Evolutionary conservation across 1,140 invertebrate species (phyloP), one percentile per base, ranked within the genome.

Genomic region (Drosophila setifemur): DNA sequence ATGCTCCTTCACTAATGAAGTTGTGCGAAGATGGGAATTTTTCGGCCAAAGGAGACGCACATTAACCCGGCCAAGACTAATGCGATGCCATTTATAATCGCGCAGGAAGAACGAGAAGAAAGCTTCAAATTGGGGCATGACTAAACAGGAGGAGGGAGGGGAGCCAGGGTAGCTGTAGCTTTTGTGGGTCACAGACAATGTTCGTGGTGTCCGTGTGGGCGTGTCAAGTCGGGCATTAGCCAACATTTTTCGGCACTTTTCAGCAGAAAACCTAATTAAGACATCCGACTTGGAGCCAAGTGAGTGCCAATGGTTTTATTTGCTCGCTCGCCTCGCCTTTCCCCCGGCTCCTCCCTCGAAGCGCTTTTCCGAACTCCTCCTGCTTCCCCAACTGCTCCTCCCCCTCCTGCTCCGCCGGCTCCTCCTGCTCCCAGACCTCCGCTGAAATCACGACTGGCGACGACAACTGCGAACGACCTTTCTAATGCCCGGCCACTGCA

Each of bases 11-110:
- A n/a, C 63, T 79, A 78, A 85, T 77, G 79, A 83, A 85, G 69
- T 52, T 72, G 50, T 76, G 57, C 28, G 47, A 37, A 31, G 14
- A 25, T 37, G 21, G 16, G 9, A 4, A 8, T n/a, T 33, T 19
- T 45, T 61, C 26, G 31, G 33, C 61, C 53, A 58, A 43, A 39
- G 31, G 21, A 72, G 58, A 85, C 78, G 70, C 81, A 87, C 81
- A 73, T 87, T 86, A 76, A 86, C 58, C 72, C 43, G 82, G 44
- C 63, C 72, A 76, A 68, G 82, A 86, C 53, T 63, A 86, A 86
- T 86, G 72, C n/a, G 12, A 29, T 23, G 37, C 40, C 53, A 86
- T 86, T 87, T 86, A 43, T 86, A 48, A 78, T 39, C n/a, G 37
- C 44, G 44, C 52, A 21, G 37, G 52, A 23, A 70, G 54, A 58